Evolutionary conservation across 2,888 invertebrate genomes (phyloP).

Genomic region (Eumerus sabulonum): DNA sequence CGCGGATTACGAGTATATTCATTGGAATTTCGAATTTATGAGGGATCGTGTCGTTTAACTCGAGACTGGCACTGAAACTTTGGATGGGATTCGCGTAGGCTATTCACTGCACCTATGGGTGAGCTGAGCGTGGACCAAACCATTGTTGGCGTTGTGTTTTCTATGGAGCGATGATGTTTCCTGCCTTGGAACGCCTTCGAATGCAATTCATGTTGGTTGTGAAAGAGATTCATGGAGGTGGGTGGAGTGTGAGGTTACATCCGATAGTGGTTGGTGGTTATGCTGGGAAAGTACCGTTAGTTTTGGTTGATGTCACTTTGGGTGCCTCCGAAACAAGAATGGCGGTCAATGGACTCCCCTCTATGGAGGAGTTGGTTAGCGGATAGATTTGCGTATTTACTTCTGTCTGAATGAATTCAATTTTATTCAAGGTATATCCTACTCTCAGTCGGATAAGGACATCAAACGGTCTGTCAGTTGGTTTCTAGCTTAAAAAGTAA

Average conservation of each 20-base stretch:
- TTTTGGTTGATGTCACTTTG: conserved; percentile 1
- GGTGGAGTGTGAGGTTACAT: conserved; percentile 20
- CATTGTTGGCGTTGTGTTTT: too few species aligned
- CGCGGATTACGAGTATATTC: conserved; percentile 51
- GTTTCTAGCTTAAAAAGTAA: too few species aligned
- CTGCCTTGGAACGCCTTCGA: conserved; percentile 11
- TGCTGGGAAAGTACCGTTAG: conserved; percentile 16
- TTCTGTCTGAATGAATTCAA: too few species aligned
- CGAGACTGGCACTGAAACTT: background rate
- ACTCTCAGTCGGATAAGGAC: too few species aligned
- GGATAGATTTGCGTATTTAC: too few species aligned
- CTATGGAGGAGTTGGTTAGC: too few species aligned
- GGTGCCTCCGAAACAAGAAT: too few species aligned
- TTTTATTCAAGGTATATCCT: too few species aligned
- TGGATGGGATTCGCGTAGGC: conserved; percentile 32
- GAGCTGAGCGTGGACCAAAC: too few species aligned
- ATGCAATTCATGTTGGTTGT: conserved; percentile 17
- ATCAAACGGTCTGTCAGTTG: too few species aligned
- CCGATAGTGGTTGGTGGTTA: background rate
- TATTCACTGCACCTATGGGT: conserved; percentile 5
- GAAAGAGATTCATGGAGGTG: conserved; percentile 9
- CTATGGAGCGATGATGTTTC: too few species aligned
- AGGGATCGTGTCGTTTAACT: conserved; percentile 56
- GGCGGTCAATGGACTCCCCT: too few species aligned
- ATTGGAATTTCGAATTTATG: conserved; percentile 65